A percentile compares a stretch with the other conserved stretches of the same genome.
phyloP scores from a whole-genome alignment of 2,888 invertebrate species.

The Apotomis capreana region DNA sequence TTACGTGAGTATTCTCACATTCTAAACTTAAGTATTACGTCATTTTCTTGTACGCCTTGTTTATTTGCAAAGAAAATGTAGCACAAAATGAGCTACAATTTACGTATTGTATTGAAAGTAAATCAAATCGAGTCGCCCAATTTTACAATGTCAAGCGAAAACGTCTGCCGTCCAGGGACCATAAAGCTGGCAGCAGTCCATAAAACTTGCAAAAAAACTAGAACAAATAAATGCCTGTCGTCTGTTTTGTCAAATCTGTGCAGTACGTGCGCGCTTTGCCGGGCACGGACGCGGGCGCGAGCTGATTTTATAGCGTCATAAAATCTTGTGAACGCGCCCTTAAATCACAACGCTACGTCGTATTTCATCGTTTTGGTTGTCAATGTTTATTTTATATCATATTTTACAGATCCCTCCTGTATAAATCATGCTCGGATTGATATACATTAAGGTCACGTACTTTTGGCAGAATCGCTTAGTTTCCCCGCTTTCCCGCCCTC shows the following conservation, averaged over 20 bases:
- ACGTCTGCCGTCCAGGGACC: slow-evolving; percentile 67
- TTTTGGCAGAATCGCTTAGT: slow-evolving; percentile 78
- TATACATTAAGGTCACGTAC: slow-evolving; percentile 83
- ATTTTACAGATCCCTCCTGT: slow-evolving; percentile 81
- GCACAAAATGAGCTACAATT: slow-evolving; percentile 27
- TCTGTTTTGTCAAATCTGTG: slow-evolving; percentile 83
- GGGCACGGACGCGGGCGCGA: slow-evolving; percentile 61
- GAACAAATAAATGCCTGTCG: slow-evolving; percentile 80
- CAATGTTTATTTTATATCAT: slow-evolving; percentile 84
- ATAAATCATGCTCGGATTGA: slow-evolving; percentile 80
- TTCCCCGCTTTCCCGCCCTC: slow-evolving; percentile 55
- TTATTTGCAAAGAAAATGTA: slow-evolving; percentile 20
- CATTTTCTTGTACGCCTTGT: neutral
- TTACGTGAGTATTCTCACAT: neutral
- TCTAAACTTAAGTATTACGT: neutral
- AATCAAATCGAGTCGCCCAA: slow-evolving; percentile 62
- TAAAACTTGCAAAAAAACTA: slow-evolving; percentile 79
- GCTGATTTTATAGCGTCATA: slow-evolving; percentile 82
- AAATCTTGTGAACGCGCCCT: slow-evolving; percentile 82
- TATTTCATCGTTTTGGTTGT: slow-evolving; percentile 83
- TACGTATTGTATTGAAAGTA: slow-evolving; percentile 49
- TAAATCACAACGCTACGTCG: slow-evolving; percentile 81
- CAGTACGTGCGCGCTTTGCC: slow-evolving; percentile 69
- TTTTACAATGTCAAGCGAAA: slow-evolving; percentile 70
- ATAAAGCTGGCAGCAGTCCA: slow-evolving; percentile 80